Base-by-base conservation (phyloP, 2,888 invertebrate species). In the Criorhina ranunculi region DNA sequence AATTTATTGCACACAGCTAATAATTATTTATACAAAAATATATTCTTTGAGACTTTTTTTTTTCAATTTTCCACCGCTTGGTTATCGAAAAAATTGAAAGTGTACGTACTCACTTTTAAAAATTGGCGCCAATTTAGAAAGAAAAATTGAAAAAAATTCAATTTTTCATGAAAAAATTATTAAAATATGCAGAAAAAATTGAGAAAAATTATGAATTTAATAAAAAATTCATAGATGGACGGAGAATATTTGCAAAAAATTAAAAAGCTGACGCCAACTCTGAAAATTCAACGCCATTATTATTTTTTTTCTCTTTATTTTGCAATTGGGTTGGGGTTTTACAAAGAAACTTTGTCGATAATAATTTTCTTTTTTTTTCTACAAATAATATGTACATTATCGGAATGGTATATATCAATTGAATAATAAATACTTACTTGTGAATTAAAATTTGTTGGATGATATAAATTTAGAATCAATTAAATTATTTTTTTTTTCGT, bases 211-310 rank as follows among this genome's bases (percentile, higher is more conserved):
- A 37, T 57, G 8, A 29, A 33, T 55, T 51, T 33, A 29, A 17
- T 5, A 7, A 31, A 9, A 49, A 66, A 19, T 29, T 37, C 9
- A 9, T 24, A 9, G 17, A 7, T 5, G 9, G 17, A 8, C 15
- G 24, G 7, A 4, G 64, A 33, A 57, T 53, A 35, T 37, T 8
- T 31, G 37, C 42, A 66, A 66, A 62, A 29, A 19, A 40, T n/a
- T n/a, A 69, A 55, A 53, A 77, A 64, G 44, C 51, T 53, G 82
- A 82, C 82, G 82, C 82, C 82, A 64, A 77, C 51, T 59, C 35
- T 9, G 35, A 76, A 80, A 57, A 66, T 72, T 29, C 24, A 24
- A 82, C 82, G 82, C 82, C 82, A 82, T 82, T 82, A 64, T 70
- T 70, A 62, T 55, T 64, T 64, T 40, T 31, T 37, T 37, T 40